Evolutionary conservation across 2,888 invertebrate species (phyloP).

Genomic region (Thyatira batis): DNA sequence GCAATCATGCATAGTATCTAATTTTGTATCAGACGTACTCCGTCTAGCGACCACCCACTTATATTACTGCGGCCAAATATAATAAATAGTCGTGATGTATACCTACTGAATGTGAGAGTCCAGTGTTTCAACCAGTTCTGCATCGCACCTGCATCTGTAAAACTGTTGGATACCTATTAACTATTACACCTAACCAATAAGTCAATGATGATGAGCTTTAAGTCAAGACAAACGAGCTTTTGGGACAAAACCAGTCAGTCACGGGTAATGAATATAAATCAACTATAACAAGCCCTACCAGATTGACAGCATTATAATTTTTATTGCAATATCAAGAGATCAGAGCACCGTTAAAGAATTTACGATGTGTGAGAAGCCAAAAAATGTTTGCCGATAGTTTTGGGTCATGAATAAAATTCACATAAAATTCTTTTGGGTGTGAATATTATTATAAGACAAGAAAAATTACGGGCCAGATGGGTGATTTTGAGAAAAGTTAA

Average conservation of each 20-base stretch:
- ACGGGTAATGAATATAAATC: background rate
- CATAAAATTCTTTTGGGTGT: background rate
- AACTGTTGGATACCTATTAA: background rate
- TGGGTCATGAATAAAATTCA: background rate
- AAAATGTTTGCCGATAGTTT: background rate
- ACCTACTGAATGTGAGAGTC: background rate
- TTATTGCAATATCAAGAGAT: constrained; percentile 1
- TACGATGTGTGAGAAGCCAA: background rate
- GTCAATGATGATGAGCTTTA: background rate
- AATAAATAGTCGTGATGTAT: constrained; percentile 1
- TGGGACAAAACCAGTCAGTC: background rate
- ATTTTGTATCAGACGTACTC: background rate
- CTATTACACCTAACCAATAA: background rate
- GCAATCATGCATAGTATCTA: constrained; percentile 1
- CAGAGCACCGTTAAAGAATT: background rate
- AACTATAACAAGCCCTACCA: background rate
- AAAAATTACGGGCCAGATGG: background rate
- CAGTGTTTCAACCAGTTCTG: constrained; percentile 1
- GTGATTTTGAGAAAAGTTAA: background rate
- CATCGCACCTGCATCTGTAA: background rate
- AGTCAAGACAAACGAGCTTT: background rate
- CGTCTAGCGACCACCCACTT: constrained; percentile 2
- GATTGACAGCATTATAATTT: background rate
- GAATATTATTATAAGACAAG: background rate
- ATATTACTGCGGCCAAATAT: constrained; percentile 1